Evolutionary conservation across 2,888 invertebrate species (phyloP).

Genomic region (Aphodius granarius): DNA sequence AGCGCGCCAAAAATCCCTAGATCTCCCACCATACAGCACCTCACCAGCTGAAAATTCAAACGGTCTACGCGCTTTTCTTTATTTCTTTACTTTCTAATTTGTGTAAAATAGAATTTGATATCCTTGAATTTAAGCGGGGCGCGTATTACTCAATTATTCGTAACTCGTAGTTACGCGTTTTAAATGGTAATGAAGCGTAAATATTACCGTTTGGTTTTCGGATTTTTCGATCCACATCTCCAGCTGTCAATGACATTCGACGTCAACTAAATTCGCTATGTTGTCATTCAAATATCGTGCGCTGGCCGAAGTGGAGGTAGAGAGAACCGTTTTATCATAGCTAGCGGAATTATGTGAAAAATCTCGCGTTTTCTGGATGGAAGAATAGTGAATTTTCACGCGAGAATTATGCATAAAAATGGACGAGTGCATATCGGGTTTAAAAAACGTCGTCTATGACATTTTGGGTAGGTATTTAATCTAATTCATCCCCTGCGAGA

Average conservation of each 20-base stretch:
- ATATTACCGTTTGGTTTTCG: background rate
- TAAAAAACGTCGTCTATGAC: slow-evolving; percentile 28
- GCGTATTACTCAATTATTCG: background rate
- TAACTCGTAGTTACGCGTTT: background rate
- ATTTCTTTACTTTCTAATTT: too few relatives aligned
- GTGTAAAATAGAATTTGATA: too few relatives aligned
- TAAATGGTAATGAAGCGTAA: background rate
- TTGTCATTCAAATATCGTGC: background rate
- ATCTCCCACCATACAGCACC: background rate
- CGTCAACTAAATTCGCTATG: background rate
- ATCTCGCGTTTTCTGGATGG: background rate
- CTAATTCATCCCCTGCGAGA: background rate
- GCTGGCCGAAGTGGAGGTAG: background rate
- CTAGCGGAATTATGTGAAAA: slow-evolving; percentile 3
- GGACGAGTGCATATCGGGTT: slow-evolving; percentile 24
- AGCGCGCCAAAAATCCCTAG: slow-evolving; percentile 1
- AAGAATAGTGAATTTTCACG: background rate
- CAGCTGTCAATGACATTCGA: background rate
- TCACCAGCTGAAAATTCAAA: background rate
- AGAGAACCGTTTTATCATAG: background rate
- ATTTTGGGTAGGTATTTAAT: slow-evolving; percentile 30
- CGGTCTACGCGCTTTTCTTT: too few relatives aligned
- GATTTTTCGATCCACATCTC: background rate
- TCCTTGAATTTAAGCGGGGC: background rate
- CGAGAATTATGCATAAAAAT: slow-evolving; percentile 28